Percentiles rank a stretch among this genome's conserved stretches.
These are phyloP conservation scores for Cherax quadricarinatus DNA, from an alignment of 1,140 invertebrate genomes.

Conservation along the genomic window DNA sequence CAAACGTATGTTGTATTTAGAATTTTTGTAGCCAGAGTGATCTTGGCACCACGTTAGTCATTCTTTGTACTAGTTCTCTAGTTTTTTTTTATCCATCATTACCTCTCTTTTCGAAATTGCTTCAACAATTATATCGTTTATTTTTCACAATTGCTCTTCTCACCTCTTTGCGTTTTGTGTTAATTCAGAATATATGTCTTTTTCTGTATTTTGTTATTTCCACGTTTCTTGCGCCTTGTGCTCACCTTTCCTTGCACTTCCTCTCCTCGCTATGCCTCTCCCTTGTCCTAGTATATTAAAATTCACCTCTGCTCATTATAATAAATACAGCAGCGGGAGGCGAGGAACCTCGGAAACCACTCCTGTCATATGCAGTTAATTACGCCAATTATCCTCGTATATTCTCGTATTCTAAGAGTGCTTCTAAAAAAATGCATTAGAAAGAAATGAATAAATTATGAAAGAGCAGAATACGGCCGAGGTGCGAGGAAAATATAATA, in stretches of 20 bases:
- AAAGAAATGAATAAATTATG: constrained; percentile 6
- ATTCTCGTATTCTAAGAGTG: constrained; percentile 1
- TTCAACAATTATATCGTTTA: background rate
- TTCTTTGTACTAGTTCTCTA: background rate
- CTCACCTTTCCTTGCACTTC: background rate
- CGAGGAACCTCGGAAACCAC: background rate
- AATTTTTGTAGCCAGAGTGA: too few species aligned
- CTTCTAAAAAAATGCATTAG: background rate
- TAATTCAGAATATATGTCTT: too few species aligned
- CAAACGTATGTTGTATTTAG: too few species aligned
- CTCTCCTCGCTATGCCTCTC: background rate
- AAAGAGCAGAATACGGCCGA: background rate
- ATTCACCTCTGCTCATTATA: constrained; percentile 12
- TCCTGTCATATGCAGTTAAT: constrained; percentile 12
- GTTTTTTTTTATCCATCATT: background rate
- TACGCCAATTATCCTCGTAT: constrained; percentile 33
- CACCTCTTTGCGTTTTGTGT: background rate
- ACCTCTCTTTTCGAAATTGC: background rate
- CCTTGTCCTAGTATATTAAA: background rate
- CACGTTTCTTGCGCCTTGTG: background rate
- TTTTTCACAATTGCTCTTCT: background rate
- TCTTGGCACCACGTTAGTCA: too few species aligned
- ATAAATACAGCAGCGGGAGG: background rate
- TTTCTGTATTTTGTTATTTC: background rate
- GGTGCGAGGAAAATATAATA: constrained; percentile 14